phyloP scores from a whole-genome alignment of 2,113 vertebrate species.

The Centropus bengalensis region DNA sequence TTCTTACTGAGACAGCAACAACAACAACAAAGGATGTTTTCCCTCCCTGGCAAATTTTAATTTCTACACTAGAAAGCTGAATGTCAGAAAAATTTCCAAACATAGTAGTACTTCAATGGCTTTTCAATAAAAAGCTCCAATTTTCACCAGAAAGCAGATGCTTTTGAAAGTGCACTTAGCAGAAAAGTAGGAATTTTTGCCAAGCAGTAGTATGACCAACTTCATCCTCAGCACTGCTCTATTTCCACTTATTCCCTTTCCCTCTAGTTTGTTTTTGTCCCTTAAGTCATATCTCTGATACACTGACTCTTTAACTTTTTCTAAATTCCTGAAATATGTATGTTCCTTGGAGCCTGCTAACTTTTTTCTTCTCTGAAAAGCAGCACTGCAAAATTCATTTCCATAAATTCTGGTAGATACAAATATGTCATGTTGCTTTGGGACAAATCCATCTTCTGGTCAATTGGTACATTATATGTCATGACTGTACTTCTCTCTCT shows the following conservation, averaged over 20 bases:
- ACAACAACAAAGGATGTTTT: background rate
- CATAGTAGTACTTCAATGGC: background rate
- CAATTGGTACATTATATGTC: background rate
- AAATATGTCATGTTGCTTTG: background rate
- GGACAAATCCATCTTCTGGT: background rate
- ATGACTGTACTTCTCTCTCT: background rate
- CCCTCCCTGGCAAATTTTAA: background rate
- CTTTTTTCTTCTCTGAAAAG: background rate
- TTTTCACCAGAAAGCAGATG: background rate
- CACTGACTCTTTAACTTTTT: background rate
- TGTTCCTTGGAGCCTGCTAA: background rate
- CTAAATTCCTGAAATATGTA: background rate
- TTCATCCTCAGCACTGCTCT: background rate
- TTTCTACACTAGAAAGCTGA: background rate
- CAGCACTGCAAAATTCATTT: background rate
- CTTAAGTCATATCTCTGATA: background rate
- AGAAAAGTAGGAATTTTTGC: background rate
- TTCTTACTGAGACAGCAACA: background rate
- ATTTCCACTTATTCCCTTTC: background rate
- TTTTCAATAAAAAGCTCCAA: background rate
- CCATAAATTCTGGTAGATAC: background rate
- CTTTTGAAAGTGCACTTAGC: background rate
- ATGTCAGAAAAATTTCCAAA: conserved; percentile 11
- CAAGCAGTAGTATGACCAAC: background rate
- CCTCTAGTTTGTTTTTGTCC: background rate